Base-by-base conservation (phyloP, 2,888 invertebrate species). In the Acleris laterana region DNA sequence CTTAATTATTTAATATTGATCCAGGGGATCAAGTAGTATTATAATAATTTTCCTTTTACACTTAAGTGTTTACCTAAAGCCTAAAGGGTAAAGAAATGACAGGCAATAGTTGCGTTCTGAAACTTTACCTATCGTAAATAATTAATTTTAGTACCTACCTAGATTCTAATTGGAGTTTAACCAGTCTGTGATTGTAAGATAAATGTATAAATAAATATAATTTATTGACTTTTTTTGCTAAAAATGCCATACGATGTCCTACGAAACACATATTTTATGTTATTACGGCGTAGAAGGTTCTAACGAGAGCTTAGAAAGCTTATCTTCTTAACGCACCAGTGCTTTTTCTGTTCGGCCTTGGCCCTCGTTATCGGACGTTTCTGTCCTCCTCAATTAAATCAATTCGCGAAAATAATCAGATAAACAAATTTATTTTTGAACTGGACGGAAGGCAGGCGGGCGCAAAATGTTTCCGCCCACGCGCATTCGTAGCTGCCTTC, bases 401-500 rank as follows among this genome's bases (percentile, higher is more conserved):
- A 76, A 76, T 79, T 77, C 68, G 69, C 73, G 72, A 69, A 69
- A 68, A 68, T 69, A 74, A 77, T 77, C 78, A 77, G 74, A 80
- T 84, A 87, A 87, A 88, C 84, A 88, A 77, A 78, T 81, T 85
- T 82, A 83, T 82, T 83, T 78, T 81, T 80, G 77, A 77, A 19
- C 75, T 63, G 68, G 73, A 71, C 74, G 79, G 80, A 78, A 82
- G 79, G 84, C 77, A 77, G 78, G 80, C 80, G 82, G 73, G 80
- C 77, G 83, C 79, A 79, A 79, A 74, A 93, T 93, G 93, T 92
- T 93, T 75, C 93, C 93, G 74, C 83, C 90, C 80, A 87, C 90
- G 78, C 89, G 90, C 72, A 85, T 93, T 75, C 83, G 92, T 69
- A 90, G 88, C 77, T 93, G 92, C 84, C 89, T 92, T 79, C 93